Conservation (phyloP, 2,113 vertebrate genomes). For the Dasyornis broadbenti region DNA sequence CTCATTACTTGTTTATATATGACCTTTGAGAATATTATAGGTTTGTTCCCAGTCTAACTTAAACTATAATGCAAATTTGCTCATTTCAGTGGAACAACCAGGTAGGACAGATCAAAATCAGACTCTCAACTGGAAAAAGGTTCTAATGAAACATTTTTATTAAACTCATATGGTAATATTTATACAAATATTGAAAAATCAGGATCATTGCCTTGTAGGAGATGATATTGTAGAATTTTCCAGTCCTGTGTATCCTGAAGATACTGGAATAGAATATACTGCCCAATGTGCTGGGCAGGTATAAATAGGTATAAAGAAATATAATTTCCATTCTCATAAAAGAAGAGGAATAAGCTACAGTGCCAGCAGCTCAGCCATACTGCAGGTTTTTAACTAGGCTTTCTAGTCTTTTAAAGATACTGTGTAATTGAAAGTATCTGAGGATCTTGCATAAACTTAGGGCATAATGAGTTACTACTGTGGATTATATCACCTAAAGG, state of each 20-base stretch:
- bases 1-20: neutral
- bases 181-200: neutral
- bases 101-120: neutral
- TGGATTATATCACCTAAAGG: neutral
- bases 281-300: neutral
- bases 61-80: neutral
- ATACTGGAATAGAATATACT: neutral
- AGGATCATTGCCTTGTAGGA: neutral
- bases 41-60: neutral
- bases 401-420: neutral
- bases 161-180: neutral
- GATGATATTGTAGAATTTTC: rapidly evolving
- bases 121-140: neutral
- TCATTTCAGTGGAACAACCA: neutral
- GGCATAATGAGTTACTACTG: neutral
- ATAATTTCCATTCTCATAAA: neutral
- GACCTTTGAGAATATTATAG: neutral
- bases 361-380: neutral
- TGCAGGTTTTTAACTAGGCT: neutral
- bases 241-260: neutral
- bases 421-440: neutral
- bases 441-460: neutral
- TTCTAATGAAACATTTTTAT: neutral
- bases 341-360: neutral
- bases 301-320: neutral